Base-by-base conservation (phyloP, 2,888 invertebrate species). In the Hecatera dysodea region DNA sequence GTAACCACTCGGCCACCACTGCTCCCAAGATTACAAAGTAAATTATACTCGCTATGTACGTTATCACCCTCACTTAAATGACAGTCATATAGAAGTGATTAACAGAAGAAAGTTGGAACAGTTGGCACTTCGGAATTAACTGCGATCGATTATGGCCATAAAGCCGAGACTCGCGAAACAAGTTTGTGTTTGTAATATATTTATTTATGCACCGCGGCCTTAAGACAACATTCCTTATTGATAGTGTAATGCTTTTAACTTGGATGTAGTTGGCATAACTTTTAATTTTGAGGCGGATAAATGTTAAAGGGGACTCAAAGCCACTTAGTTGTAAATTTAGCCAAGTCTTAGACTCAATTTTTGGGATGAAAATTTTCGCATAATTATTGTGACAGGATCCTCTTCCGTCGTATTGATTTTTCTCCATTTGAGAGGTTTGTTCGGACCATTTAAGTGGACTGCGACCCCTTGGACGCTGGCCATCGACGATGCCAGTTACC, bases 171-270 rank as follows among this genome's bases (percentile, higher is more conserved):
- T 50, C 12, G 62, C 46, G 7, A 52, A 77, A 77, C 77, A 61
- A 56, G 80, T 77, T 80, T 55, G 33, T 22, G 44, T 60, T 19
- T 56, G 42, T 63, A 50, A 24, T 53, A 71, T 46, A 50, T 78
- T 42, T 59, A 79, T 71, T 12, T 57, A 57, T 57, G 46, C 48
- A 11, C 44, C 2, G 22, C 33, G 72, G 72, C 71, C 81, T 83
- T 71, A 62, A 24, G 55, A 63, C 70, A 9, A 55, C 78, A 83
- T 82, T 80, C 83, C 71, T 65, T 12, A 52, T 48, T 61, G 76
- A 75, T 81, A 82, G 9, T 65, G 82, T 81, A 79, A 82, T 70
- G 29, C 39, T 74, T 78, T 53, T 59, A 68, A 44, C 24, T 61
- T 72, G 50, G 46, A 36, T 48, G 53, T 59, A 36, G 80, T 80